Percentiles rank a stretch among this genome's conserved stretches.
These are phyloP conservation scores for Dendroctonus ponderosae DNA, from an alignment of 1,140 invertebrate genomes.

Conservation along the genomic window DNA sequence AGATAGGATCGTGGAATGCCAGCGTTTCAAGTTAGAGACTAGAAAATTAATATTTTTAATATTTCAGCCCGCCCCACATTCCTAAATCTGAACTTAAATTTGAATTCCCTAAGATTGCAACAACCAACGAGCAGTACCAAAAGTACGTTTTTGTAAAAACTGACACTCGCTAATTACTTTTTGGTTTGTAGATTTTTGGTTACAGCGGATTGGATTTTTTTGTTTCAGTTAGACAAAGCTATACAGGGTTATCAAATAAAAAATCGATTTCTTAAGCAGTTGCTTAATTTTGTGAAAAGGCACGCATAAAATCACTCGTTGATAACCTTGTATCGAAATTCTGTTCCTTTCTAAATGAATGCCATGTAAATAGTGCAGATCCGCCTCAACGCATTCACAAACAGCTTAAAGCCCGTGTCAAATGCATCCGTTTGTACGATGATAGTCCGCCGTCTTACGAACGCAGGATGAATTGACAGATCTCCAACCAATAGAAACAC, in stretches of 20 bases:
- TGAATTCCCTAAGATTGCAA: constrained; percentile 85
- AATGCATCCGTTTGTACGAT: no score
- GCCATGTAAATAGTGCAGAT: constrained; percentile 1
- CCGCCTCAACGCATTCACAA: no score
- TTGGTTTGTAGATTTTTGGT: constrained; percentile 14
- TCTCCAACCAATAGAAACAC: no score
- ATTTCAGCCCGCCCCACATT: constrained; percentile 95
- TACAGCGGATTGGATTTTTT: constrained; percentile 13
- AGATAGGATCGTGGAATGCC: constrained; percentile 24
- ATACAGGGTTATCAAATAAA: no score
- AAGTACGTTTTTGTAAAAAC: constrained; percentile 61
- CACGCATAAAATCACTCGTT: no score
- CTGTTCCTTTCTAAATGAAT: constrained; percentile 9
- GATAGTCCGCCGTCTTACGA: no score
- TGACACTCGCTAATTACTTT: constrained; percentile 20
- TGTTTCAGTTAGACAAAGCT: constrained; percentile 11
- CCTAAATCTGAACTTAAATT: constrained; percentile 92
- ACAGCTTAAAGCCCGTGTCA: no score
- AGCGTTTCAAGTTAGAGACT: constrained; percentile 8
- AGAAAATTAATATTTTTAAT: constrained; percentile 41
- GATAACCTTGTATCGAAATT: no score
- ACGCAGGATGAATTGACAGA: no score
- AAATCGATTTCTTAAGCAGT: no score
- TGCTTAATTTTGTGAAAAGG: no score
- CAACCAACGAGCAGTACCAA: constrained; percentile 66